Conservation (phyloP, 2,113 vertebrate species). For the Phaethornis superciliosus region DNA sequence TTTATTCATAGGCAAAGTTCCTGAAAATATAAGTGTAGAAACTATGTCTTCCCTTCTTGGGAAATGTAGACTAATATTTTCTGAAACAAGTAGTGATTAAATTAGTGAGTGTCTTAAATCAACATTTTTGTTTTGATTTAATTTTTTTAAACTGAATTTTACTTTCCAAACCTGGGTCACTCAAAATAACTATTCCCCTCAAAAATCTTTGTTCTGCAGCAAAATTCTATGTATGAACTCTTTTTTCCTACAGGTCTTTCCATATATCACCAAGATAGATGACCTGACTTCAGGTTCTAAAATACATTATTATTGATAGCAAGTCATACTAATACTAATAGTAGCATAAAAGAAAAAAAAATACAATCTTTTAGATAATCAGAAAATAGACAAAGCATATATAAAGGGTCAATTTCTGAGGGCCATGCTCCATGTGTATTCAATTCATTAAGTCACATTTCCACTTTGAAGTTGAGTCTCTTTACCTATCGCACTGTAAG, state of each 20-base stretch:
- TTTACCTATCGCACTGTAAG: background rate
- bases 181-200: background rate
- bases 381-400: background rate
- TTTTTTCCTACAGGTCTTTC: background rate
- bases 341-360: background rate
- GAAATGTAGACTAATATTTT: constrained; percentile 27
- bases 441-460: background rate
- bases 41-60: constrained; percentile 32
- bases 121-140: background rate
- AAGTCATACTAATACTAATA: background rate
- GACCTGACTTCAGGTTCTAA: background rate
- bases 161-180: background rate
- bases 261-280: background rate
- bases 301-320: background rate
- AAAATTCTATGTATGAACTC: background rate
- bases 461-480: background rate
- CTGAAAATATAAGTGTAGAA: constrained; percentile 56
- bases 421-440: background rate
- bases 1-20: constrained; percentile 53
- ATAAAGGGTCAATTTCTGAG: background rate
- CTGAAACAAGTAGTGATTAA: background rate
- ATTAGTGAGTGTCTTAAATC: background rate
- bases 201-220: background rate
- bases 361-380: background rate
- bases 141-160: background rate